These are phyloP conservation scores for Capreolus pygargus DNA, from an alignment of 2,113 vertebrate species.

Conservation along the genomic window DNA sequence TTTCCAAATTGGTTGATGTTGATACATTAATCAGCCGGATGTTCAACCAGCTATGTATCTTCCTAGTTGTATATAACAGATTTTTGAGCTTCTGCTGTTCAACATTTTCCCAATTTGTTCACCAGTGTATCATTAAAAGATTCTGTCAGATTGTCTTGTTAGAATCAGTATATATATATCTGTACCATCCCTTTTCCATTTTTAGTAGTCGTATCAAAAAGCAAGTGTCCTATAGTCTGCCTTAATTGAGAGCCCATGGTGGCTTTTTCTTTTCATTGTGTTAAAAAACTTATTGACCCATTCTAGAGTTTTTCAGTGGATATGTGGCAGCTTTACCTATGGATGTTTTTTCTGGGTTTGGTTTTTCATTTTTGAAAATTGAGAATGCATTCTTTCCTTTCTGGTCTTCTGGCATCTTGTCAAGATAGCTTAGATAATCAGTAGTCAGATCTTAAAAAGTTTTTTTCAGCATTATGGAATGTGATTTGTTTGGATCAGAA, in stretches of 20 bases:
- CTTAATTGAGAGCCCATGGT: neutral
- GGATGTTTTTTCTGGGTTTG: neutral
- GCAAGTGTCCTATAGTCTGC: neutral
- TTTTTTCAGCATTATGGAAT: neutral
- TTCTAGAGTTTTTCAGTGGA: neutral
- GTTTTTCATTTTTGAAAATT: neutral
- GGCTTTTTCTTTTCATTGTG: neutral
- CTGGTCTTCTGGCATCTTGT: slow-evolving; percentile 3
- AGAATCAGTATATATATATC: neutral
- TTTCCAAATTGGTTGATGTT: slow-evolving; percentile 10
- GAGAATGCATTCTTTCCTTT: slow-evolving; percentile 30
- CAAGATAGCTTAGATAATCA: slow-evolving; percentile 21
- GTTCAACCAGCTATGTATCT: neutral
- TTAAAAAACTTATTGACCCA: neutral
- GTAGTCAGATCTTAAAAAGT: slow-evolving; percentile 12
- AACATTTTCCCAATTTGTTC: neutral
- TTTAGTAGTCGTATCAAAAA: slow-evolving; percentile 11
- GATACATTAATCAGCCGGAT: slow-evolving; percentile 12
- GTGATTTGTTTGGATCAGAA: slow-evolving; percentile 32
- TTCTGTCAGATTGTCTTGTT: slow-evolving; percentile 5
- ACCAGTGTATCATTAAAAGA: slow-evolving; percentile 16
- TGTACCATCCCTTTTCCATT: neutral
- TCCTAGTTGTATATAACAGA: slow-evolving; percentile 30
- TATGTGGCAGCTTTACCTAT: neutral
- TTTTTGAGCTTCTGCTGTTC: slow-evolving; percentile 33